Percentiles rank a stretch among this genome's conserved stretches.
These are phyloP conservation scores for Erebia aethiops DNA, from an alignment of 2,888 invertebrate genomes.

Conservation along the genomic window DNA sequence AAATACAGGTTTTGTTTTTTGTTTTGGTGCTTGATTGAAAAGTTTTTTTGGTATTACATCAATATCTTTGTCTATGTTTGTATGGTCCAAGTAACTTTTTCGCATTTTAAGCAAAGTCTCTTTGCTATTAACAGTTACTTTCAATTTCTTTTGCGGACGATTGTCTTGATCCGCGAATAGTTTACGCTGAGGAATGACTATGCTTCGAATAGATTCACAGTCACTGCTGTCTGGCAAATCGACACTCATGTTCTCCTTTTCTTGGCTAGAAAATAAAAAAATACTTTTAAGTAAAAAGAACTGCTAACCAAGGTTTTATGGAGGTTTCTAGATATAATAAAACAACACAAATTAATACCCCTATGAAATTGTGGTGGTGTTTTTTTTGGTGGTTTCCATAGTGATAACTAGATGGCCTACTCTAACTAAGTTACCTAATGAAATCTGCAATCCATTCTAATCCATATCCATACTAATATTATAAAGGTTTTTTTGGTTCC, in stretches of 20 bases:
- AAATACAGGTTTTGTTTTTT: constrained; percentile 56
- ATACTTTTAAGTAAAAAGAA: not conserved
- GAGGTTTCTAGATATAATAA: no score
- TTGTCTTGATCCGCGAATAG: constrained; percentile 66
- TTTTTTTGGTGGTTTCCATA: no score
- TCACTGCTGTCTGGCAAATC: constrained; percentile 72
- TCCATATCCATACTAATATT: no score
- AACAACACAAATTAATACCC: no score
- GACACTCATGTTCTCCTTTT: constrained; percentile 57
- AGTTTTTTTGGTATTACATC: constrained; percentile 57
- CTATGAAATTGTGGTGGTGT: no score
- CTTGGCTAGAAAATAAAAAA: constrained; percentile 51
- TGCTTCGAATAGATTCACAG: constrained; percentile 69
- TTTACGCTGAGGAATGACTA: constrained; percentile 66
- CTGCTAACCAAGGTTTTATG: not conserved
- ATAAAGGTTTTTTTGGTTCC: no score
- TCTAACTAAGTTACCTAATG: no score
- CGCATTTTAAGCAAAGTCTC: constrained; percentile 57
- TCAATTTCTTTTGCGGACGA: constrained; percentile 53
- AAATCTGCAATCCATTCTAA: no score
- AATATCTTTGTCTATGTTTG: constrained; percentile 50
- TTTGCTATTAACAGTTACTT: constrained; percentile 47
- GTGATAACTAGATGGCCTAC: no score
- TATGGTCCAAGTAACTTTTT: constrained; percentile 46
- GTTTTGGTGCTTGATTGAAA: constrained; percentile 53